These are phyloP conservation scores for Caerostris darwini DNA, from an alignment of 1,140 invertebrate genomes.

Conservation along the genomic window DNA sequence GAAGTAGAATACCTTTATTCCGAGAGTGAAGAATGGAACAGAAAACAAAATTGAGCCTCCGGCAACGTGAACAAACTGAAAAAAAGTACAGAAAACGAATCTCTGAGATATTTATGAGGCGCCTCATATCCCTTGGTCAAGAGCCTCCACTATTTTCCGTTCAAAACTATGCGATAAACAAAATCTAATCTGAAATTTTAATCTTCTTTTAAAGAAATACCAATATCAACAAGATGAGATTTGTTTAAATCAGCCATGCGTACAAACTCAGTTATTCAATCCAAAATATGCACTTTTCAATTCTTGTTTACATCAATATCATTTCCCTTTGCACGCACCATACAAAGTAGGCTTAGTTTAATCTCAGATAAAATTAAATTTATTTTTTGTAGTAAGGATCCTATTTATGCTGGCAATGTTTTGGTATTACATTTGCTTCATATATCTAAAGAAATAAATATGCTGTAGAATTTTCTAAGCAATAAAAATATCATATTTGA, in stretches of 20 bases:
- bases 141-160: not conserved
- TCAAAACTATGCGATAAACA: not conserved
- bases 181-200: not conserved
- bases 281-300: too few relatives aligned
- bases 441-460: too few relatives aligned
- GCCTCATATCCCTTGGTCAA: not conserved
- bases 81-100: not conserved
- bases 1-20: constrained; percentile 25
- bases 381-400: too few relatives aligned
- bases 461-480: too few relatives aligned
- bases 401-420: too few relatives aligned
- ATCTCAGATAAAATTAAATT: too few relatives aligned
- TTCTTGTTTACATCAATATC: too few relatives aligned
- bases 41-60: not conserved
- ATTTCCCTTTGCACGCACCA: too few relatives aligned
- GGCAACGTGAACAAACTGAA: not conserved
- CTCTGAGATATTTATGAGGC: constrained; percentile 22
- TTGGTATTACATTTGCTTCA: too few relatives aligned
- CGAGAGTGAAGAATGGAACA: not conserved
- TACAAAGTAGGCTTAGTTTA: too few relatives aligned
- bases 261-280: too few relatives aligned
- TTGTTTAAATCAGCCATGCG: not conserved
- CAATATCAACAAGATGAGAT: not conserved
- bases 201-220: not conserved
- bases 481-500: too few relatives aligned